Evolutionary conservation across 1,140 invertebrate species (phyloP), one percentile per base, ranked within the genome.

Genomic region (Drosophila orosa): DNA sequence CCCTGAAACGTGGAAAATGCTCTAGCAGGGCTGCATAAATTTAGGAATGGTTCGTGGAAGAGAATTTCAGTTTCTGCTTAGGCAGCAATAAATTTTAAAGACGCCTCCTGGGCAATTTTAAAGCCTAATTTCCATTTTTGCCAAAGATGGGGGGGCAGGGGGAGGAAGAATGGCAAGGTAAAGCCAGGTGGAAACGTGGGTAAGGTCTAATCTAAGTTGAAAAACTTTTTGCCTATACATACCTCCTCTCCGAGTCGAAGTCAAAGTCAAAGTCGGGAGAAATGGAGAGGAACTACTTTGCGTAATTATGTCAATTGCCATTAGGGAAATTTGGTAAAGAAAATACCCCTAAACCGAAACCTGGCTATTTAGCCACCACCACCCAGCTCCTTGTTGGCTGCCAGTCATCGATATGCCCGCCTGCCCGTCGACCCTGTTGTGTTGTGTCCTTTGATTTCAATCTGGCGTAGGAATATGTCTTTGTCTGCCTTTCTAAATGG

Each of bases 231-330:
- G 9, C 60, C 27, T 48, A 31, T 31, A 52, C 68, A 8, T 0
- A 40, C 39, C 39, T 40, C 37, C 37, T 40, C 1, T 7, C 6
- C 3, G 42, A 15, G 19, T 44, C 22, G 42, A 44, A 24, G n/a
- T 63, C 12, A 12, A 39, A 19, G 24, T 29, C 7, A 57, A 65
- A 61, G 61, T 44, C 39, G 29, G 22, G 22, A 17, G 65, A 47
- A 39, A 47, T 27, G 65, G 67, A 47, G 52, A 37, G 76, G 79
- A 80, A 89, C 84, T 87, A 87, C 84, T 87, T 87, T 89, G 74
- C 84, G 80, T 89, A 87, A 87, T 87, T 87, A 87, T 89, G 80
- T 89, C 84, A 87, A 87, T 84, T 83, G 80, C 72, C 80, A 89
- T 89, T 83, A 87, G 73, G 76, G 31, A 62, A 57, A 55, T 48